Conservation (phyloP, 2,113 vertebrate species). For the Siniperca knerii region DNA sequence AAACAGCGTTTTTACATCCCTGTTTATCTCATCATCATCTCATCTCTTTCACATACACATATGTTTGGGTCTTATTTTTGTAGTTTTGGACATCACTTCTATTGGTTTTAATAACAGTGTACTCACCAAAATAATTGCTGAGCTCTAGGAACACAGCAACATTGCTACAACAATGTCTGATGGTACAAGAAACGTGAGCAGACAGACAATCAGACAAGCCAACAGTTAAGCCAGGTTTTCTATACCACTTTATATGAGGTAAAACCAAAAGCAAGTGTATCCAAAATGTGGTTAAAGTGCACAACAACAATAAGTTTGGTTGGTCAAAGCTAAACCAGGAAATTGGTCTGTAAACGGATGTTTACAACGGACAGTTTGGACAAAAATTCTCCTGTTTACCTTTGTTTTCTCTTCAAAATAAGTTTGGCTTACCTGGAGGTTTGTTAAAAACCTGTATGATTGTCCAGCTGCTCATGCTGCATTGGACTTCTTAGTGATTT, state of each 20-base stretch:
- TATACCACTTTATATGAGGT: background rate
- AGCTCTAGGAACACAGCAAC: background rate
- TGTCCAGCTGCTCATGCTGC: background rate
- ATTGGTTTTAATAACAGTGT: background rate
- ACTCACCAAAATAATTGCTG: background rate
- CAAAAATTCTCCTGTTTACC: background rate
- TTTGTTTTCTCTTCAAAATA: slow-evolving; percentile 5
- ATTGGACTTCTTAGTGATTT: background rate
- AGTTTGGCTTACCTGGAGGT: background rate
- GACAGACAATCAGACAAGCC: background rate
- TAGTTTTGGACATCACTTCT: background rate
- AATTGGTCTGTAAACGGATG: background rate
- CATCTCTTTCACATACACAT: background rate
- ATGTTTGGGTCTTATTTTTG: background rate
- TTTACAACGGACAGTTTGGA: background rate
- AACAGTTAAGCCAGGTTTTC: background rate
- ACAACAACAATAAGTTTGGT: background rate
- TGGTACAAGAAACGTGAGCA: background rate
- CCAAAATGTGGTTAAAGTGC: background rate
- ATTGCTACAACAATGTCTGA: background rate
- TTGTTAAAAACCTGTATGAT: background rate
- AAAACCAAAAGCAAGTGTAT: background rate
- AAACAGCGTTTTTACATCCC: background rate
- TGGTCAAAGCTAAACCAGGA: background rate
- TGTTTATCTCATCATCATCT: background rate